Evolutionary conservation across 1,140 invertebrate genomes (phyloP), one percentile per base, ranked within the genome.

Genomic region (Gonioctena quinquepunctata): DNA sequence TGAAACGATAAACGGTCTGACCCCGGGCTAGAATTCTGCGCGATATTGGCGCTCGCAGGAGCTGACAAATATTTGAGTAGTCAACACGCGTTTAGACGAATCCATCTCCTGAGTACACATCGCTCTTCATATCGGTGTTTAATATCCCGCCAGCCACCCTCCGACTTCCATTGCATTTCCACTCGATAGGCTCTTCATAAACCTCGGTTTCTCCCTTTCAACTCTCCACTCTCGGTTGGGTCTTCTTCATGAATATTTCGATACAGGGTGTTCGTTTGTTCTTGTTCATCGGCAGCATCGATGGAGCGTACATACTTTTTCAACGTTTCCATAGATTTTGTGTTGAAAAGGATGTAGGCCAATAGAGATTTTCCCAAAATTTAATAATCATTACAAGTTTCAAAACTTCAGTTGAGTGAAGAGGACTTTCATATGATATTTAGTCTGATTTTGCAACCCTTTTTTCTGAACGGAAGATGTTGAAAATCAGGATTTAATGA

Each of bases 111-210:
- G 60, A 70, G 75, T 72, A 76, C 74, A 78, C 75, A 77, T 27
- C 18, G 70, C 74, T 75, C 76, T 78, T 78, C 75, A 79, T 79
- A 79, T 78, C 78, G 76, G 64, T 76, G 78, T 76, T 79, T 79
- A 79, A 79, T 79, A 79, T 78, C 75, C 63, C 23, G 22, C 48
- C 23, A 65, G 62, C 21, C 62, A 52, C 62, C 60, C 60, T 42
- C 25, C 22, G 23, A 66, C 33, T 64, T 64, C 7, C 49, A 61
- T 28, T 18, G 18, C 63, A 26, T 49, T 54, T 54, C 63, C 48
- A 54, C 63, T 26, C 26, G 60, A 62, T 62, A 16, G 4, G 27
- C 60, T 42, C 60, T 42, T 27, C 33, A 42, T 42, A 13, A n/a
- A 13, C 7, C 33, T 42, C 16, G 33, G 16, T n/a, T n/a, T 42